Conservation (phyloP, 2,113 vertebrate species). For the Plecturocebus donacophilus region DNA sequence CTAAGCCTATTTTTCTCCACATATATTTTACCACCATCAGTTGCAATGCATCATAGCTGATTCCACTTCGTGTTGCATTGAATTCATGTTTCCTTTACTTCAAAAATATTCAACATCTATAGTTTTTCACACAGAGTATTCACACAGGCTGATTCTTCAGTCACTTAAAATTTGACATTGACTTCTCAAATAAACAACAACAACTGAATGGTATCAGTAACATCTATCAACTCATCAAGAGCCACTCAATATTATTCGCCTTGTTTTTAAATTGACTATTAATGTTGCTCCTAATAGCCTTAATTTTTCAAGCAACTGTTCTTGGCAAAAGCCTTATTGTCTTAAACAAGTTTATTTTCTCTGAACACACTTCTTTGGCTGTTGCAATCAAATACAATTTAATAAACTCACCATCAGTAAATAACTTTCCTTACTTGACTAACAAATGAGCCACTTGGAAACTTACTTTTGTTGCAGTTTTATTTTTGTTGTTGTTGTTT, state of each 20-base stretch:
- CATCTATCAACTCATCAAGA: slow-evolving; percentile 33
- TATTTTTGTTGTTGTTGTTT: not conserved
- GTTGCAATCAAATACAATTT: slow-evolving; percentile 32
- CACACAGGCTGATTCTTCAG: not conserved
- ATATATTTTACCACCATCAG: not conserved
- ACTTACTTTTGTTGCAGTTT: not conserved
- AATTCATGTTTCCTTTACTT: not conserved
- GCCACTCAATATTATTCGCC: slow-evolving; percentile 14
- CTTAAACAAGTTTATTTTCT: slow-evolving; percentile 47
- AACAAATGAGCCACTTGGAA: slow-evolving; percentile 11
- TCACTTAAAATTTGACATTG: slow-evolving; percentile 32
- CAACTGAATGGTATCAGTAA: not conserved
- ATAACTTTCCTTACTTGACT: not conserved
- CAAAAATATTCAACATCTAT: not conserved
- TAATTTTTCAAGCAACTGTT: slow-evolving; percentile 47
- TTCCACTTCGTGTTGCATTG: not conserved
- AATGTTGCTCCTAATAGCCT: slow-evolving; percentile 32
- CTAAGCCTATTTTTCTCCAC: not conserved
- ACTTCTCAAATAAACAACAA: slow-evolving; percentile 39
- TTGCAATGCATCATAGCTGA: not conserved
- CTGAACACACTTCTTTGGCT: slow-evolving; percentile 17
- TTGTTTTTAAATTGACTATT: slow-evolving; percentile 49
- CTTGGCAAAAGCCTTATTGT: slow-evolving; percentile 34
- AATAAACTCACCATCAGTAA: slow-evolving; percentile 31
- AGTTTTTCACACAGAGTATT: not conserved